Base-by-base conservation (phyloP, 2,113 vertebrate genomes). In the Perca schrenkii region DNA sequence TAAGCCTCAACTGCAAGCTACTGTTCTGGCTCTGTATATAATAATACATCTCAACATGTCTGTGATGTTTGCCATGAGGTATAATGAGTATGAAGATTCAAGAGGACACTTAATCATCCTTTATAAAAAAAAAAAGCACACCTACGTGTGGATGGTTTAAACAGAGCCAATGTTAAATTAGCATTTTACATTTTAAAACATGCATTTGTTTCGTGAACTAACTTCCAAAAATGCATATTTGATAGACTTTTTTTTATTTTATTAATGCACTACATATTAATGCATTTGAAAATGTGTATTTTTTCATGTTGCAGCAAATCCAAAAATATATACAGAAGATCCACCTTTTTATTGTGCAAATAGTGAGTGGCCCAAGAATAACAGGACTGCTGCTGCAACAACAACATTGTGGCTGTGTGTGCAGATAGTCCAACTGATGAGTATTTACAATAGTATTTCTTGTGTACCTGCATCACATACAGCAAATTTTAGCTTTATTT, bases 401-500 rank as follows among this genome's bases (percentile, higher is more conserved):
- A 28, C 57, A 69, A 11, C 43, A 64, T 8, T 69, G n/a, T 40
- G 40, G 10, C 69, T 16, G 63, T 34, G 6, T 62, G 7, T 66
- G 43, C 16, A 0, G n/a, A 43, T 40, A 21, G 36, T 76, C 36
- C 40, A 60, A 53, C 74, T 52, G 61, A 50, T 72, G 36, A 66
- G 22, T 8, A 36, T 60, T 49, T 69, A 64, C 17, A 69, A 25
- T 64, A 58, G 36, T 21, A 77, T 34, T 60, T 5, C 31, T 5
- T 19, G 40, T 60, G 8, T 4, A 46, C 53, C 56, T 58, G 62
- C 57, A 74, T 74, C 71, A 19, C 49, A 0, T 43, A 43, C 25
- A 50, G 40, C 17, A 19, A 56, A 83, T 54, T n/a, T 1, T 57
- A 71, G 15, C 8, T 67, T 65, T 36, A 74, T 64, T 82, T 66